These are phyloP conservation scores for Nemapogon koenigi DNA, from an alignment of 2,888 invertebrate genomes.

Conservation along the genomic window DNA sequence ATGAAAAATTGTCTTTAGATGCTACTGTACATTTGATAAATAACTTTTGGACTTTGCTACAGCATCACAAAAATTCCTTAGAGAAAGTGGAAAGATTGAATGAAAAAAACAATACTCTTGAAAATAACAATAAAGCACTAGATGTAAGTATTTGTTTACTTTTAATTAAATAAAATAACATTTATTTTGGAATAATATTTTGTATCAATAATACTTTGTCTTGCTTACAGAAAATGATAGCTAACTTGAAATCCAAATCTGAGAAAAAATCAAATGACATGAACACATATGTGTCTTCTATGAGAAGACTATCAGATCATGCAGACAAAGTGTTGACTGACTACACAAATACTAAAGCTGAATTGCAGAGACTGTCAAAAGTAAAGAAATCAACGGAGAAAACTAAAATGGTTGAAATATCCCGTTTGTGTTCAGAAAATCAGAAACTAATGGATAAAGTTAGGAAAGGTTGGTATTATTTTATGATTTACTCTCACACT, in stretches of 20 bases:
- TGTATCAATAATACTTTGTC: not conserved
- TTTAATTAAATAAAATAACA: not conserved
- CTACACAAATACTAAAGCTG: constrained; percentile 31
- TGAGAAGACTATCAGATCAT: constrained; percentile 44
- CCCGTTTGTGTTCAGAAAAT: constrained; percentile 40
- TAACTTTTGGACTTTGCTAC: constrained; percentile 39
- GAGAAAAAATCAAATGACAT: constrained; percentile 43
- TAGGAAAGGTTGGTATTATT: constrained; percentile 36
- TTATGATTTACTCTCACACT: too few relatives aligned
- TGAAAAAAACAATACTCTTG: constrained; percentile 43
- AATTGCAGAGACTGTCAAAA: constrained; percentile 36
- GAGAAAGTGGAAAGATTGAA: constrained; percentile 33
- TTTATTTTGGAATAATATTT: not conserved
- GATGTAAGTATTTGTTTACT: constrained; percentile 30
- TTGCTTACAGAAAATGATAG: constrained; percentile 26
- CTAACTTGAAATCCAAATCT: constrained; percentile 35
- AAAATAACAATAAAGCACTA: constrained; percentile 42
- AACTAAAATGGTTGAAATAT: constrained; percentile 38
- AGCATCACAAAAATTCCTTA: constrained; percentile 34
- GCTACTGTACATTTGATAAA: constrained; percentile 46
- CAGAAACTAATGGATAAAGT: constrained; percentile 42
- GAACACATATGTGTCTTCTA: constrained; percentile 47
- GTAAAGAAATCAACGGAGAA: constrained; percentile 45
- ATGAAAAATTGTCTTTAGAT: constrained; percentile 28
- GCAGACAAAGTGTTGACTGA: constrained; percentile 39